Evolutionary conservation across 2,113 vertebrate species (phyloP).

Genomic region (Raja brachyura): DNA sequence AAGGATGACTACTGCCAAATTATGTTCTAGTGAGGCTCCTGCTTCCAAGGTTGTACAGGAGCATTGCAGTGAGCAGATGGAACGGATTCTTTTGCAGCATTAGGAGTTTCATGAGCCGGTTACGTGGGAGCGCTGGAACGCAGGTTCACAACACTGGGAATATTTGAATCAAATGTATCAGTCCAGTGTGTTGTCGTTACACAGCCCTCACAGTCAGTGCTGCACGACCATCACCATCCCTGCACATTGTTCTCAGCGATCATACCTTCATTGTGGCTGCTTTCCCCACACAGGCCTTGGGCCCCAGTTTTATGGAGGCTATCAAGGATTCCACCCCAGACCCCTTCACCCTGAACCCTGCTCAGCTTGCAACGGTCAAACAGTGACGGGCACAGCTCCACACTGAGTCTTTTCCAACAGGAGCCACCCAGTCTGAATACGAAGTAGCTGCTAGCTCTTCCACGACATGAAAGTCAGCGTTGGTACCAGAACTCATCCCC

Average conservation of each 20-base stretch:
- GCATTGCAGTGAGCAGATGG: not conserved
- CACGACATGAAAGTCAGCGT: too few species aligned
- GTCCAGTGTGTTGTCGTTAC: not conserved
- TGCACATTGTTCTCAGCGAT: not conserved
- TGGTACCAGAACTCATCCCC: not conserved
- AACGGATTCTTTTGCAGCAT: too few species aligned
- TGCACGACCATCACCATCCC: not conserved
- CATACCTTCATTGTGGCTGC: not conserved
- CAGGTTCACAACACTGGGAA: not conserved
- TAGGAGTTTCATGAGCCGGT: not conserved
- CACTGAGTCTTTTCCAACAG: not conserved
- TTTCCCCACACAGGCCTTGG: not conserved
- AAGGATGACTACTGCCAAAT: conserved; percentile 88
- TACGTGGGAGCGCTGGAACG: not conserved
- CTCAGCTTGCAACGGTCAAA: too few species aligned
- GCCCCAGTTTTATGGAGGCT: not conserved
- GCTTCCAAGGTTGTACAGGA: not conserved
- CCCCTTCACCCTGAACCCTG: too few species aligned
- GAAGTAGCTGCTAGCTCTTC: not conserved
- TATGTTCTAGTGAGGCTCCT: conserved; percentile 62
- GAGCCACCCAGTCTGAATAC: not conserved
- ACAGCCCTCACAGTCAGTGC: not conserved
- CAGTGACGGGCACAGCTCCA: not conserved
- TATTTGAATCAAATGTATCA: not conserved
- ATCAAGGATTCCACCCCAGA: too few species aligned